Percentiles rank a stretch among this genome's conserved stretches.
Conservation (phyloP, 2,113 vertebrate genomes). For the Entosphenus tridentatus region DNA sequence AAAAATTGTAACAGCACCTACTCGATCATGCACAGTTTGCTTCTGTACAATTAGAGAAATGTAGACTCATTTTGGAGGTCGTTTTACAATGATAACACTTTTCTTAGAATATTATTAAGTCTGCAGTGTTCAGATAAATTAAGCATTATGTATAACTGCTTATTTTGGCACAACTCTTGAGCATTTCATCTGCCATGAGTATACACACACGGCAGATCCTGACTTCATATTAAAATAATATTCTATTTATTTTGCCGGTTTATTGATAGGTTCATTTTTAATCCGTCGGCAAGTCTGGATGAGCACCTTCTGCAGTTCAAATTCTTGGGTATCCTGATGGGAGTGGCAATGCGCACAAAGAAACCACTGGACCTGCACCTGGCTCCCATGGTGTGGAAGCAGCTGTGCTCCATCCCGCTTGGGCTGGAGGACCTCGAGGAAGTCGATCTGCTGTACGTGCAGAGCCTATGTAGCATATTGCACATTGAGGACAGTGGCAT, state of each 20-base stretch:
- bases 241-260: slow-evolving; percentile 6
- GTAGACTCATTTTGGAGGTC: no score
- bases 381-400: slow-evolving; percentile 52
- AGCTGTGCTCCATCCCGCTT: slow-evolving; percentile 50
- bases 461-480: slow-evolving; percentile 61
- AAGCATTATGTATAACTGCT: no score
- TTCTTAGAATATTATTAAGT: no score
- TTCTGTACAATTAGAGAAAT: no score
- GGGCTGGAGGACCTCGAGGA: slow-evolving; percentile 48
- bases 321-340: slow-evolving; percentile 52
- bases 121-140: no score
- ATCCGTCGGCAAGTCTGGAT: slow-evolving; percentile 40
- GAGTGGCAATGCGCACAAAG: slow-evolving; percentile 55
- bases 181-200: no score
- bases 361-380: slow-evolving; percentile 52
- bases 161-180: no score
- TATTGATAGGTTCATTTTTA: slow-evolving; percentile 37
- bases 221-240: no score
- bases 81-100: no score
- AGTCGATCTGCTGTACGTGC: slow-evolving; percentile 51
- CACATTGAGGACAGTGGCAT: slow-evolving; percentile 69
- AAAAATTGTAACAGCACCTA: no score
- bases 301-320: slow-evolving; percentile 53
- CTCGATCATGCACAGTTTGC: no score
- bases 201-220: no score